Evolutionary conservation across 2,797 vertebrate genomes (phyloP), one percentile per base, ranked within the genome.

Genomic region (Hyperoplus immaculatus): DNA sequence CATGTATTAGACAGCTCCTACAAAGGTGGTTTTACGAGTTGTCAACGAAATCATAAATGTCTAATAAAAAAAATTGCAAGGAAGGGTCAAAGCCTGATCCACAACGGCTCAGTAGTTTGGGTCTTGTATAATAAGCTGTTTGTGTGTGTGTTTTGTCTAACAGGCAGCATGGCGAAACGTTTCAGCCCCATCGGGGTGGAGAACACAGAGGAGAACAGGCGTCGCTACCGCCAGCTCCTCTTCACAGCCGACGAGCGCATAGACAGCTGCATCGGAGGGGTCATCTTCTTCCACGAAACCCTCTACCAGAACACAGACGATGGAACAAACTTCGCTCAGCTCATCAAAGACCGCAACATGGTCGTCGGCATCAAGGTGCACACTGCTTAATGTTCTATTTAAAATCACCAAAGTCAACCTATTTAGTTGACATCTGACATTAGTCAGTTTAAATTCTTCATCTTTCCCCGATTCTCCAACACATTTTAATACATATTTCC

Each of bases 281-380:
- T 99, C 72, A 99, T 99, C 88, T 99, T 99, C 94, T 99, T 99
- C 95, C 98, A 99, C 0, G 98, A 99, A 94, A 99, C 98, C 3
- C 95, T 99, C 80, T 99, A 99, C 93, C 98, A 99, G 94, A 97
- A 90, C 89, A 94, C 97, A 0, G 97, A 99, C 0, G 97, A 97
- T 0, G 97, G 97, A 56, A 96, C 96, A 1, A 62, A 92, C 58
- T 99, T 99, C 0, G 89, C 97, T 70, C 92, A 96, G 82, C 92
- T 97, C 86, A 97, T 99, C 93, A 96, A 98, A 88, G 97, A 98
- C 88, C 96, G 97, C 50, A 96, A 94, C 92, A 97, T 99, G 2
- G 94, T 99, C 0, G 97, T 98, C 63, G 98, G 98, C 89, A 99
- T 99, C 91, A 99, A 99, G 97, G 98, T 99, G 82, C 3, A 8